phyloP scores from a whole-genome alignment of 2,113 vertebrate species.

The Pedetes capensis region DNA sequence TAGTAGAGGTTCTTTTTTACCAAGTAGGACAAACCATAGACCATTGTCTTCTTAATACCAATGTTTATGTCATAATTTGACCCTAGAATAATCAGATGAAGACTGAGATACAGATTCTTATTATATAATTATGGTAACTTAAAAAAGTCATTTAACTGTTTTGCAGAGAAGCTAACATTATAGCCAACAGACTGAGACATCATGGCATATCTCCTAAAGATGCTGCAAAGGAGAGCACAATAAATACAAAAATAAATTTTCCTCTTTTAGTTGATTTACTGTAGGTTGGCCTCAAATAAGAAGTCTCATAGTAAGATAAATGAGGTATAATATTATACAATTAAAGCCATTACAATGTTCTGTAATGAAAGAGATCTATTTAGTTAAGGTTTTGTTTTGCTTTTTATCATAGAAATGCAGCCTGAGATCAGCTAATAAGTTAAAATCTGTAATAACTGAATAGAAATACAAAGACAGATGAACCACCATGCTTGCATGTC shows the following conservation, averaged over 20 bases:
- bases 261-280: background rate
- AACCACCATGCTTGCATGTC: background rate
- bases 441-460: background rate
- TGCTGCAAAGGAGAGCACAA: background rate
- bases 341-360: background rate
- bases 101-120: background rate
- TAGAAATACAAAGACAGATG: background rate
- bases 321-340: background rate
- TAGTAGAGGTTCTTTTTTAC: background rate
- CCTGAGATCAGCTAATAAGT: background rate
- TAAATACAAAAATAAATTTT: background rate
- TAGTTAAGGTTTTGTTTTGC: background rate
- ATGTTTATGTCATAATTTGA: background rate
- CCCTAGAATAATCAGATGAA: background rate
- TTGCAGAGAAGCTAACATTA: background rate
- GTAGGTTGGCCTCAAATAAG: background rate
- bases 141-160: background rate
- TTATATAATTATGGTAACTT: background rate
- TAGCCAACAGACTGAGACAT: background rate
- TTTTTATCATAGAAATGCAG: background rate
- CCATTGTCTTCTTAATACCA: background rate
- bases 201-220: background rate
- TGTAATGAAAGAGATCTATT: constrained; percentile 10
- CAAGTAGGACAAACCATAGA: background rate
- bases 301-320: background rate